These are phyloP conservation scores for Parasteatoda lunata DNA, from an alignment of 2,888 invertebrate genomes.

Conservation along the genomic window DNA sequence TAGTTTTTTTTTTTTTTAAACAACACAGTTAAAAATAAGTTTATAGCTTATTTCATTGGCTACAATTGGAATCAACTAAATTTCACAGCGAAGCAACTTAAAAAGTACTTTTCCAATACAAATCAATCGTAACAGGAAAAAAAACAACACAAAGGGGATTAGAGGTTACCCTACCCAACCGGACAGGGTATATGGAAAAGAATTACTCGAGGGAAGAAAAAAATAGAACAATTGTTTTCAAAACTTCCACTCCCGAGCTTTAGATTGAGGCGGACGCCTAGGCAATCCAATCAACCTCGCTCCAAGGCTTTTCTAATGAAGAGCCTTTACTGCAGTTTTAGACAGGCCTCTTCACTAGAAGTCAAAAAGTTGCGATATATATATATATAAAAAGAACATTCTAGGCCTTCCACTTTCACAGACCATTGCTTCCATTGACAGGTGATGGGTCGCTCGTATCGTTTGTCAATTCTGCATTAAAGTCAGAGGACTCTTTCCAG, in stretches of 20 bases:
- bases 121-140: too few species aligned
- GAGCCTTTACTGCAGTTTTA: background rate
- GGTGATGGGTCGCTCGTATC: conserved; percentile 39
- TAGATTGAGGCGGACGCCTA: conserved; percentile 12
- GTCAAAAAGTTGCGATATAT: too few species aligned
- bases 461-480: conserved; percentile 64
- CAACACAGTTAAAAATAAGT: too few species aligned
- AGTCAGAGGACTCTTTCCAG: conserved; percentile 19
- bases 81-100: too few species aligned
- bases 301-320: conserved; percentile 49
- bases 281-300: conserved; percentile 56
- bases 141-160: background rate
- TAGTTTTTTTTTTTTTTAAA: too few species aligned
- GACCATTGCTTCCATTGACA: conserved; percentile 60
- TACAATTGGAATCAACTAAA: too few species aligned
- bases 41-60: too few species aligned
- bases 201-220: background rate
- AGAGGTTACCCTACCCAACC: background rate
- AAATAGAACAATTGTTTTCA: background rate
- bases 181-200: too few species aligned
- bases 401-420: conserved; percentile 51
- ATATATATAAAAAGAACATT: conserved; percentile 5
- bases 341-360: too few species aligned
- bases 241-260: background rate
- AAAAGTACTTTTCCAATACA: too few species aligned